Evolutionary conservation across 2,888 invertebrate genomes (phyloP), one percentile per base, ranked within the genome.

Genomic region (Drosophila subsilvestris): DNA sequence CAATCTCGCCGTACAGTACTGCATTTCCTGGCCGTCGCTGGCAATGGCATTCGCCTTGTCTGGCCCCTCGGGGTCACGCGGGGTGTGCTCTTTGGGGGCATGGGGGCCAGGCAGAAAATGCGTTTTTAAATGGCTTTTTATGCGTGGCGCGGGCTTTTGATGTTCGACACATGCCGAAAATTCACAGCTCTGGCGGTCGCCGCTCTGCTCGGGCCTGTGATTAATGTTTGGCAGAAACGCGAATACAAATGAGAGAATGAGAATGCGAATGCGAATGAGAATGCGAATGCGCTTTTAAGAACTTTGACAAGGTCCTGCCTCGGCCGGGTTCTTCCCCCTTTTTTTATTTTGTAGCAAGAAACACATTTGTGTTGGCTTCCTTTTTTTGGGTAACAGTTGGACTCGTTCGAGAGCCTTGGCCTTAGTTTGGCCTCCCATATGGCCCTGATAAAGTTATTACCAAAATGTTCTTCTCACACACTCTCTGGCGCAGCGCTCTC

Each of bases 391-490:
- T 63, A 70, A 70, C 83, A 86, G 86, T 76, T 88, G 79, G 63
- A n/a, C 61, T 20, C 12, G 12, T 5, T 32, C 14, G 12, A 14
- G 25, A 25, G 25, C 0, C 25, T 5, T 1, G 6, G 32, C 2
- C 12, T 32, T 32, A 32, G 32, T 12, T 5, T 12, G 90, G 90
- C 91, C 91, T 90, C 91, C 92, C 91, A 91, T 91, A 90, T 89
- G 90, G 92, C 58, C 51, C 32, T 90, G 91, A 91, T 90, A 91
- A 91, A 91, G 91, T 91, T 91, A 92, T 91, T 91, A 92, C 91
- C 88, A 84, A 90, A 91, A 88, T 88, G 79, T 49, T 78, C 60
- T 77, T 85, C 86, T 86, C 53, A 53, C 68, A n/a, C 37, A 37
- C 37, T 37, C 55, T 62, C 37, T 61, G 32, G 5, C 10, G 32